phyloP scores from a whole-genome alignment of 2,888 invertebrate genomes.

The Volucella inflata region DNA sequence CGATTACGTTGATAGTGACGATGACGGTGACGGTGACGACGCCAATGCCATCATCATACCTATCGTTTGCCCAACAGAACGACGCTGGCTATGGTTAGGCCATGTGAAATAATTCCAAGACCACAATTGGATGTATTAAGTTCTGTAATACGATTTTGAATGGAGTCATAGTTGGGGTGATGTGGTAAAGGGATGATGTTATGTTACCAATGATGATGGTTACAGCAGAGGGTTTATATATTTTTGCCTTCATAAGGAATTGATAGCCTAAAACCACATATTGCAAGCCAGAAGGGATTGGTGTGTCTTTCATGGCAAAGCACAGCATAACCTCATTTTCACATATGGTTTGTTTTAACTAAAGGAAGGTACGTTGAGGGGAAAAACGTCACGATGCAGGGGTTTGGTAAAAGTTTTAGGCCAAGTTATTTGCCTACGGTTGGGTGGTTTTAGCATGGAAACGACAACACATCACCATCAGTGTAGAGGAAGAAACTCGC shows the following conservation, averaged over 20 bases:
- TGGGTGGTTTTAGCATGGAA: constrained; percentile 32
- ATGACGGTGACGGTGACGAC: constrained; percentile 42
- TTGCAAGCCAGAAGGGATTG: constrained; percentile 55
- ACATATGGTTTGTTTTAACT: constrained; percentile 1
- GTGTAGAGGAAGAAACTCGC: constrained; percentile 17
- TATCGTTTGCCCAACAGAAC: constrained; percentile 4
- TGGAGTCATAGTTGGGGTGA: constrained; percentile 40
- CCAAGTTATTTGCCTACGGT: constrained; percentile 52
- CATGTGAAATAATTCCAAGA: constrained; percentile 72
- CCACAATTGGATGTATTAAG: constrained; percentile 74
- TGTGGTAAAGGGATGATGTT: constrained; percentile 5
- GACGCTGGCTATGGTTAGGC: constrained; percentile 52
- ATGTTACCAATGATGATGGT: too few relatives aligned
- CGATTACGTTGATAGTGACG: constrained; percentile 5
- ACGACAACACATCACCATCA: constrained; percentile 41
- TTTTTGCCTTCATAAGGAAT: constrained; percentile 50
- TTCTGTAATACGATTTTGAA: constrained; percentile 73
- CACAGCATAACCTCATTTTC: constrained; percentile 63
- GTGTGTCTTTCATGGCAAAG: constrained; percentile 26
- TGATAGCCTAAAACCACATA: constrained; percentile 72
- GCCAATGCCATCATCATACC: constrained; percentile 54
- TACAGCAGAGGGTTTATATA: constrained; percentile 10
- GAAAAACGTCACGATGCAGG: background rate
- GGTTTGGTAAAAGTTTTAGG: constrained; percentile 25
- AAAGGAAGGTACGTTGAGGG: too few relatives aligned